Base-by-base conservation (phyloP, 2,888 invertebrate genomes). In the Choreutis nemorana region DNA sequence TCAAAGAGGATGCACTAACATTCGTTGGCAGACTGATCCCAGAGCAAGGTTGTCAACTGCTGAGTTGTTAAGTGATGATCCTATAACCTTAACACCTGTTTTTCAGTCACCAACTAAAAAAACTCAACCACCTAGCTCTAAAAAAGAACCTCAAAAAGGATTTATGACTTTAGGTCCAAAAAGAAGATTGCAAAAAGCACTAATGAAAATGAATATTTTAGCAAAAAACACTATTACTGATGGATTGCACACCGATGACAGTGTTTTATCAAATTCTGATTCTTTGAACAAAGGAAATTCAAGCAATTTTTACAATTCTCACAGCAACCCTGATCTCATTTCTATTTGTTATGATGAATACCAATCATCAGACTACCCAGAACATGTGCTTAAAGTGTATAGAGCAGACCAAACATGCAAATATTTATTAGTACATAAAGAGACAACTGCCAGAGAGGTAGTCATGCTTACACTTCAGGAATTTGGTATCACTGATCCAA, bases 371-470 rank as follows among this genome's bases (percentile, higher is more conserved):
- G 94, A 94, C 64, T 93, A 90, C 64, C 97, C 97, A 2, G 97
- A 98, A 64, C 97, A 98, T 75, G 98, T 98, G 16, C 82, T 99
- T 26, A 98, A 98, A 81, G 91, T 93, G 29, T 98, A 88, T 75
- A 92, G 91, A 78, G 89, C 94, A 14, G 98, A 99, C 75, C 98
- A 98, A 79, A 94, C 94, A 22, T 98, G 93, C 83, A 97, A 98
- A 78, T 98, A 96, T 77, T 84, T 99, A 40, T 84, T 96, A 38
- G 93, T 99, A 33, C 94, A 97, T 64, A 97, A 97, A 80, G 95
- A 91, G 60, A 91, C 91, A 14, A 91, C 90, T 20, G 90, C 90
- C 4, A 87, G 91, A 54, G 90, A 91, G 66, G 97, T 99, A 31
- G 97, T 98, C 2, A 97, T 98, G 94, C 77, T 99, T 48, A 93